phyloP scores from a whole-genome alignment of 2,113 vertebrate genomes.

The Notothenia rossii region DNA sequence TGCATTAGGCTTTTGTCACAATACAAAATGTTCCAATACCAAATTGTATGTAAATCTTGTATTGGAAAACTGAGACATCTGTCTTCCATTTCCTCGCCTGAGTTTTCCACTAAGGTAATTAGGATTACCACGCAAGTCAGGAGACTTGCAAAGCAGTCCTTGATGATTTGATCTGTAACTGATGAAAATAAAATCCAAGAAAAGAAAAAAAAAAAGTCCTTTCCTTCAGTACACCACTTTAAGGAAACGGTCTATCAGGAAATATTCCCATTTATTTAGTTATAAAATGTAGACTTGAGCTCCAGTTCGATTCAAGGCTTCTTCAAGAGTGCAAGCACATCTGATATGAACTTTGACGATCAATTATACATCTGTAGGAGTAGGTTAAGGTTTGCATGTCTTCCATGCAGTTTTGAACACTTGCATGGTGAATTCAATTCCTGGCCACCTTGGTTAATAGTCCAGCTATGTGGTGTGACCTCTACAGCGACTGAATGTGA shows the following conservation, averaged over 20 bases:
- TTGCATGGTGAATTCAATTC: conserved; percentile 16
- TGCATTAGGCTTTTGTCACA: background rate
- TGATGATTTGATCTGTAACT: background rate
- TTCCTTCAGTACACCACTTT: background rate
- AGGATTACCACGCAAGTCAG: background rate
- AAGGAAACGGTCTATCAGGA: background rate
- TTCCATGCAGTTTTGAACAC: conserved; percentile 46
- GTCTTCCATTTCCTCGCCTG: conserved; percentile 17
- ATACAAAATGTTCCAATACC: background rate
- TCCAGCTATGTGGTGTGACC: conserved; percentile 27
- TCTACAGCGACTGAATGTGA: conserved; percentile 39
- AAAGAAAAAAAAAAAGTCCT: background rate
- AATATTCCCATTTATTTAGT: background rate
- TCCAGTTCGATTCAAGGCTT: background rate
- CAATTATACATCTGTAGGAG: conserved; percentile 28
- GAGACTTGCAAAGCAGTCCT: background rate
- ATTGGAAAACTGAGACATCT: conserved; percentile 23
- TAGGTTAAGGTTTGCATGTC: conserved; percentile 30
- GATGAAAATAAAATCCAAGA: background rate
- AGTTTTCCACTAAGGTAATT: background rate
- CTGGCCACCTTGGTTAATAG: conserved; percentile 22
- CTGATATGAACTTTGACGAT: conserved; percentile 31
- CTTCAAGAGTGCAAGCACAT: conserved; percentile 18
- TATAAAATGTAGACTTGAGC: background rate
- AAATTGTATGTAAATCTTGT: conserved; percentile 33